Conservation (phyloP, 2,113 vertebrate species). For the Channa argus region DNA sequence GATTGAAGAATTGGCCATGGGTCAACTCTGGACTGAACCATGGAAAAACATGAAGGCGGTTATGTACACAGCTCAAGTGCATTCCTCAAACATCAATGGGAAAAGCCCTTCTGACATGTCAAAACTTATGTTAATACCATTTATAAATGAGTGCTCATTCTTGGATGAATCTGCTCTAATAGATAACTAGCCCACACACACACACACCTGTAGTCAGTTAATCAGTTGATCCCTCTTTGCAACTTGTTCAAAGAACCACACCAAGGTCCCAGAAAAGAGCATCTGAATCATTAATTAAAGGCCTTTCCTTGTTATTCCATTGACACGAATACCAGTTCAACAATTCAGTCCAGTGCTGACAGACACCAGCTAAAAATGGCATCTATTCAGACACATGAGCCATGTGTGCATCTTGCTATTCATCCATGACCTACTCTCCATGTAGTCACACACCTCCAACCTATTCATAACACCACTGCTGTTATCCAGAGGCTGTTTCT, state of each 20-base stretch:
- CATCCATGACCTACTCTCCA: conserved; percentile 33
- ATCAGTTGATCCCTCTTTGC: conserved; percentile 58
- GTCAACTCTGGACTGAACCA: conserved; percentile 1
- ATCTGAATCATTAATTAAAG: conserved; percentile 78
- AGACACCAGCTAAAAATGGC: conserved; percentile 73
- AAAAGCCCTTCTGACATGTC: conserved; percentile 49
- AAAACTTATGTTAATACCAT: conserved; percentile 50
- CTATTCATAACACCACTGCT: background rate
- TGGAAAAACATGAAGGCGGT: conserved; percentile 13
- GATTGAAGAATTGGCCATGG: conserved; percentile 18
- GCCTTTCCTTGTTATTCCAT: conserved; percentile 72
- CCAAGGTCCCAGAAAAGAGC: conserved; percentile 68
- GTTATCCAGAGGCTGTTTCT: background rate
- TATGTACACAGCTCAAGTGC: conserved; percentile 24
- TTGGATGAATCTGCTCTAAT: conserved; percentile 43
- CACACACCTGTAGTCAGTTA: conserved; percentile 20
- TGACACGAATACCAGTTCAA: conserved; percentile 58
- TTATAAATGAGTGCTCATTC: conserved; percentile 37
- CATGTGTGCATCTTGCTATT: conserved; percentile 39
- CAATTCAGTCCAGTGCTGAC: conserved; percentile 60
- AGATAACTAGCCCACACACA: conserved; percentile 44
- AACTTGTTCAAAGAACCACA: conserved; percentile 57
- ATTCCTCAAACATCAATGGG: conserved; percentile 28
- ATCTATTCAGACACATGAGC: conserved; percentile 65
- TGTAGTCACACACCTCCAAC: conserved; percentile 17